Conservation (phyloP, 1,140 invertebrate species). For the Ceratitis capitata region DNA sequence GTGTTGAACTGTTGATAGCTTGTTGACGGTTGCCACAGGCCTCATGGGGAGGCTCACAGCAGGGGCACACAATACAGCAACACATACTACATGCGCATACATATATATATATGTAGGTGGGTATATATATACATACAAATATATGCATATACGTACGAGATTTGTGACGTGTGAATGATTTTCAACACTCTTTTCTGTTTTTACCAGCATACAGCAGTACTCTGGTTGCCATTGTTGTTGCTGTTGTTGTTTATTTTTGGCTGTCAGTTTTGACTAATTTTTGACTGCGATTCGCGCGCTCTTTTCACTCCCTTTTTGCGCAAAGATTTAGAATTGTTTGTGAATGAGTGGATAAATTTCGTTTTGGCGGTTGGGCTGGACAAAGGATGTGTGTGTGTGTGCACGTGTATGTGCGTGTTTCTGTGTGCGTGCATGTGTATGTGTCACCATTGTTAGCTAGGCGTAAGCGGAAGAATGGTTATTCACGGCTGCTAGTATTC, state of each 20-base stretch:
- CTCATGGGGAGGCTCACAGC: background rate
- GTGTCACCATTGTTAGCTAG: background rate
- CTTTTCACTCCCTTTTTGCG: background rate
- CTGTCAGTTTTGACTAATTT: background rate
- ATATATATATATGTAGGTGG: too few relatives aligned
- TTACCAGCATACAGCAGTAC: too few relatives aligned
- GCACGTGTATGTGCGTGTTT: too few relatives aligned
- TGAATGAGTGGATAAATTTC: constrained; percentile 13
- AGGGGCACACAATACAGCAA: background rate
- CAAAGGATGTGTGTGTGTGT: background rate
- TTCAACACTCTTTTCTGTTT: background rate
- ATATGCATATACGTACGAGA: background rate
- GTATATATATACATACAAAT: background rate
- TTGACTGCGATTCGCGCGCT: background rate
- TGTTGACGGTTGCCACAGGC: background rate
- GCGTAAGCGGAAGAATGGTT: background rate
- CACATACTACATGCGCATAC: background rate
- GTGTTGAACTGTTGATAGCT: background rate
- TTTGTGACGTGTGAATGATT: background rate
- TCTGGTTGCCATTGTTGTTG: background rate
- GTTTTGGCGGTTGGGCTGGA: background rate
- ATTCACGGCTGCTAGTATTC: background rate
- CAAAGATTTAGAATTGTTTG: background rate
- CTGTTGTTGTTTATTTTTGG: background rate
- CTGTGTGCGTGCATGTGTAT: too few relatives aligned